A percentile compares a stretch with the other conserved stretches of the same genome.
Conservation (phyloP, 2,888 invertebrate species). For the Chouioia cunea region DNA sequence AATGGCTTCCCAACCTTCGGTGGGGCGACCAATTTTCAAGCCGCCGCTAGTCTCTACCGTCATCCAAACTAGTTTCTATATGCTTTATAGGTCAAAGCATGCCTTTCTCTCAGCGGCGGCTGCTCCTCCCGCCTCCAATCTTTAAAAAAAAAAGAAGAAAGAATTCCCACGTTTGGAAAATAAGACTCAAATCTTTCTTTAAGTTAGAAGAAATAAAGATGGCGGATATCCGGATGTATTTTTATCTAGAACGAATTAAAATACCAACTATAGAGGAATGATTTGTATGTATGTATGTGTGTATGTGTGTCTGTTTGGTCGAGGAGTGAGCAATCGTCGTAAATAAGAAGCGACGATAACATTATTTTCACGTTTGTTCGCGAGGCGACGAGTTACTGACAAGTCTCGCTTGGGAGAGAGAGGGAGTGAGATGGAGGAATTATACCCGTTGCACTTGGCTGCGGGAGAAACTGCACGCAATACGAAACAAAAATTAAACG, state of each 20-base stretch:
- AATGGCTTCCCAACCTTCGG: background rate
- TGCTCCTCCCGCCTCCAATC: conserved; percentile 34
- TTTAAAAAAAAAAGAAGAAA: conserved; percentile 13
- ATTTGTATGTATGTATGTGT: conserved; percentile 18
- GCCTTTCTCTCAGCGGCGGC: conserved; percentile 39
- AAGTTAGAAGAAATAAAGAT: conserved; percentile 33
- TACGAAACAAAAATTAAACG: too few relatives aligned
- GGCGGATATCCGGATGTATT: conserved; percentile 46
- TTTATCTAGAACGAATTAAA: conserved; percentile 45
- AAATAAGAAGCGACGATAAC: conserved; percentile 28
- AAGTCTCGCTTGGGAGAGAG: conserved; percentile 1
- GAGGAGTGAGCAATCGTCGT: conserved; percentile 1
- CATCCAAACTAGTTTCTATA: conserved; percentile 59
- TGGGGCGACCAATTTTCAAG: conserved; percentile 18
- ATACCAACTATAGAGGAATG: conserved; percentile 42
- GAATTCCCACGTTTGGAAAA: conserved; percentile 42
- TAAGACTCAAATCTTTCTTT: conserved; percentile 7
- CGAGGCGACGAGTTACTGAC: too few relatives aligned
- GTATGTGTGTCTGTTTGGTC: conserved; percentile 11
- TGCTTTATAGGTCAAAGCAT: conserved; percentile 60
- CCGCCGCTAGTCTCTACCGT: conserved; percentile 45
- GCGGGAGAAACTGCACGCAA: too few relatives aligned
- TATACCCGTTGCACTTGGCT: too few relatives aligned
- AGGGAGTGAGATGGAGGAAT: too few relatives aligned
- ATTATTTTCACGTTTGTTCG: conserved; percentile 10